Evolutionary conservation across 2,888 invertebrate genomes (phyloP).

Genomic region (Sceliomorpha sp.): DNA sequence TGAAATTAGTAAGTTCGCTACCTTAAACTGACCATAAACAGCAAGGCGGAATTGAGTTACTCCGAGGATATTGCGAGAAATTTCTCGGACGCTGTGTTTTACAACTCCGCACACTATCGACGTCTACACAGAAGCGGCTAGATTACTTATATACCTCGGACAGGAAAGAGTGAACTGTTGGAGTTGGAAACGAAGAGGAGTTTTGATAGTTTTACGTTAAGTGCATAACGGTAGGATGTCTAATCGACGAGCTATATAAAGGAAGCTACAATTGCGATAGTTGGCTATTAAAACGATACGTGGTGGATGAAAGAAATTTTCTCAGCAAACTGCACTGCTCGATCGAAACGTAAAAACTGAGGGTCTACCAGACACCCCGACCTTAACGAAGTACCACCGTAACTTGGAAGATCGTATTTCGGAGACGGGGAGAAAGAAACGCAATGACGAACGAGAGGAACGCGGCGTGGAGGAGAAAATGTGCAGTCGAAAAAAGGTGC

Average conservation of each 20-base stretch:
- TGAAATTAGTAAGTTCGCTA: conserved; percentile 42
- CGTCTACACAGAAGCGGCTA: conserved; percentile 34
- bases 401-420: background rate
- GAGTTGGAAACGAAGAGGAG: too few relatives aligned
- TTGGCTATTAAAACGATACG: too few relatives aligned
- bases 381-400: background rate
- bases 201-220: too few relatives aligned
- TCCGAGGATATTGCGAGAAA: conserved; percentile 42
- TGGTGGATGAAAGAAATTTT: too few relatives aligned
- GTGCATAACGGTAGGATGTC: too few relatives aligned
- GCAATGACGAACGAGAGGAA: conserved; percentile 11
- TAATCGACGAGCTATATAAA: too few relatives aligned
- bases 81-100: conserved; percentile 30
- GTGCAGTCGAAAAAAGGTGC: conserved; percentile 11
- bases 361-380: background rate
- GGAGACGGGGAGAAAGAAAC: conserved; percentile 13
- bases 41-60: conserved; percentile 39
- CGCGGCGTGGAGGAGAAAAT: conserved; percentile 27
- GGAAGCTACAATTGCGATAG: too few relatives aligned
- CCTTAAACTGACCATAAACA: conserved; percentile 48
- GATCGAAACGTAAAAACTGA: background rate
- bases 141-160: too few relatives aligned
- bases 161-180: too few relatives aligned
- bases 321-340: background rate
- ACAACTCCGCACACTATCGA: conserved; percentile 40